A percentile compares a stretch with the other conserved stretches of the same genome.
Conservation (phyloP, 2,888 invertebrate genomes). For the Ormyrus pomaceus region DNA sequence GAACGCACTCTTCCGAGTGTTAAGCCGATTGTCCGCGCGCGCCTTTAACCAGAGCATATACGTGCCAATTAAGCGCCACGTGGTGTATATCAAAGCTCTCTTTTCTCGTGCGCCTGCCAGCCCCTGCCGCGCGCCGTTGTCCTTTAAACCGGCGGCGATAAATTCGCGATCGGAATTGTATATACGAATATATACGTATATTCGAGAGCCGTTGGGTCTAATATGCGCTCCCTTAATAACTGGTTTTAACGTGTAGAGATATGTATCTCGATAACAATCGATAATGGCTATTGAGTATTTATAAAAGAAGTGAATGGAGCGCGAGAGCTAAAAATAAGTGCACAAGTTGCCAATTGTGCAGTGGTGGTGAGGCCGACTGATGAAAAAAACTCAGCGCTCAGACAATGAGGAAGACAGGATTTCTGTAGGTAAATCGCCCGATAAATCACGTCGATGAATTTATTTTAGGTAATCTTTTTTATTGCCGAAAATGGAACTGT, state of each 20-base stretch:
- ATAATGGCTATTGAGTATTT: constrained; percentile 33
- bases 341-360: constrained; percentile 2
- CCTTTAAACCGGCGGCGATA: constrained; percentile 29
- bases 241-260: constrained; percentile 15
- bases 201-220: constrained; percentile 1
- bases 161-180: constrained; percentile 5
- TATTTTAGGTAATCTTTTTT: no score
- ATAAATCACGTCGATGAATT: no score
- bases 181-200: not conserved
- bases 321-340: constrained; percentile 23
- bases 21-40: not conserved
- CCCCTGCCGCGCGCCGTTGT: constrained; percentile 7
- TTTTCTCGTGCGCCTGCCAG: no score
- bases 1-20: no score
- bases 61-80: no score
- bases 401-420: no score
- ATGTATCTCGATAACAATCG: constrained; percentile 34
- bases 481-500: no score
- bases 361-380: no score
- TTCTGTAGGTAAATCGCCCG: no score
- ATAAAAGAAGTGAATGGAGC: constrained; percentile 24
- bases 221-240: constrained; percentile 20
- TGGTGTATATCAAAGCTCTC: no score
- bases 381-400: no score
- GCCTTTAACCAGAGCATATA: no score